Conservation (phyloP, 2,797 vertebrate species). For the Crypturellus tataupa region DNA sequence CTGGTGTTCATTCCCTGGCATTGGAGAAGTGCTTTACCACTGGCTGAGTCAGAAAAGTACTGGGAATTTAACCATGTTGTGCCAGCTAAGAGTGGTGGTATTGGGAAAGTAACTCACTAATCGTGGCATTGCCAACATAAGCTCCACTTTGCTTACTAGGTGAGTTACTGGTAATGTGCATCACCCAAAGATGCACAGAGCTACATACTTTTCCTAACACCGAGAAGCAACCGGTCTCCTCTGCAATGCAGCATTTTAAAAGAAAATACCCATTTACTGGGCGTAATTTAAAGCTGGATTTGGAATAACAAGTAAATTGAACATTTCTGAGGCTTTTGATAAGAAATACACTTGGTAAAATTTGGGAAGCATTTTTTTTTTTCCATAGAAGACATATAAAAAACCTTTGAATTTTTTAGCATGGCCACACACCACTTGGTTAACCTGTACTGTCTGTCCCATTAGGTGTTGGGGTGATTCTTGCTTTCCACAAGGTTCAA, state of each 20-base stretch:
- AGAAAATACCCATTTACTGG: not conserved
- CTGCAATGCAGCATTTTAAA: not conserved
- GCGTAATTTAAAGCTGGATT: not conserved
- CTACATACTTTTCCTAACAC: not conserved
- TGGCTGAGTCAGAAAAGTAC: slow-evolving; percentile 8
- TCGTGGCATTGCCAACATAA: not conserved
- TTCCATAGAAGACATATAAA: not conserved
- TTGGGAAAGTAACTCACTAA: not conserved
- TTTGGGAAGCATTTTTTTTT: not conserved
- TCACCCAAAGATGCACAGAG: slow-evolving; percentile 25
- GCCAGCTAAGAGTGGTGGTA: not conserved
- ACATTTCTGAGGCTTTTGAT: not conserved
- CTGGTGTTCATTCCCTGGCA: not conserved
- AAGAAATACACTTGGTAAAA: not conserved
- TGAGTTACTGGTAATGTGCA: slow-evolving; percentile 33
- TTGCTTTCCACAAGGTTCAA: not conserved
- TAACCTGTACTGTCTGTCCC: not conserved
- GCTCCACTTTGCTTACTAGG: not conserved
- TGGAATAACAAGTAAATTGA: slow-evolving; percentile 6
- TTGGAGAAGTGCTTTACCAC: slow-evolving; percentile 1
- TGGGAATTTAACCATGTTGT: not conserved
- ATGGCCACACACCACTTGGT: not conserved
- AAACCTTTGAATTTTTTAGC: not conserved
- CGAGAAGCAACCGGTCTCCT: not conserved
- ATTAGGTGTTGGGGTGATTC: not conserved